Evolutionary conservation across 2,113 vertebrate species (phyloP), one percentile per base, ranked within the genome.

Genomic region (Acrocephalus kingi): DNA sequence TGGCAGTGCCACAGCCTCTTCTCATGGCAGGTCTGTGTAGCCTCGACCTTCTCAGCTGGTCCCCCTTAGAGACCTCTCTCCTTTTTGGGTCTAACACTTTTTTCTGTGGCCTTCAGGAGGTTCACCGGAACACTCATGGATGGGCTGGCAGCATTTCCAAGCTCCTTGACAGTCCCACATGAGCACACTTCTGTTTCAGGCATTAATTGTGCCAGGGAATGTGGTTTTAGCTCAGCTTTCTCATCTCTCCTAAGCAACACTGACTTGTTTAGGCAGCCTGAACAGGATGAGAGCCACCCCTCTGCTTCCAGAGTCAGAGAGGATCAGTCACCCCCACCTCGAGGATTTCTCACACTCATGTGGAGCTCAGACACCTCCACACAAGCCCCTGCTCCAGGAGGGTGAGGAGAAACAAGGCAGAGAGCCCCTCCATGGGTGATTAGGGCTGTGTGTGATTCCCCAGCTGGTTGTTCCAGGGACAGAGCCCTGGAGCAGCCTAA

Each of bases 321-420:
- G 41, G 49, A 82, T 33, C 71, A 62, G 21, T 52, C 37, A 72
- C 45, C 41, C 79, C 62, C 14, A 61, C 14, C 30, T 12, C 0
- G 0, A 55, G 25, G 62, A 43, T 37, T 91, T 82, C 28, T 62
- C 0, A 0, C 52, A 51, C 52, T 74, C 0, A 0, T 27, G 20
- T 15, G 13, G 48, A 46, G 11, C 88, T 85, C 71, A n/a, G 58
- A 61, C n/a, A 83, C 19, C 46, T 77, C 69, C 72, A 62, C 37
- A 21, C 15, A 43, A 89, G 13, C n/a, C 33, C 10, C 46, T 67
- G 46, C 43, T 86, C 22, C 55, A 58, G 62, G 51, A 9, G 4
- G 5, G 22, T 31, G 46, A 88, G 46, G 46, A 73, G 43, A 69
- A 56, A 66, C 7, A 45, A 71, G 12, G 37, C 73, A 71, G 49